Conservation (phyloP, 2,797 vertebrate species). For the Cichlasoma orientale region DNA sequence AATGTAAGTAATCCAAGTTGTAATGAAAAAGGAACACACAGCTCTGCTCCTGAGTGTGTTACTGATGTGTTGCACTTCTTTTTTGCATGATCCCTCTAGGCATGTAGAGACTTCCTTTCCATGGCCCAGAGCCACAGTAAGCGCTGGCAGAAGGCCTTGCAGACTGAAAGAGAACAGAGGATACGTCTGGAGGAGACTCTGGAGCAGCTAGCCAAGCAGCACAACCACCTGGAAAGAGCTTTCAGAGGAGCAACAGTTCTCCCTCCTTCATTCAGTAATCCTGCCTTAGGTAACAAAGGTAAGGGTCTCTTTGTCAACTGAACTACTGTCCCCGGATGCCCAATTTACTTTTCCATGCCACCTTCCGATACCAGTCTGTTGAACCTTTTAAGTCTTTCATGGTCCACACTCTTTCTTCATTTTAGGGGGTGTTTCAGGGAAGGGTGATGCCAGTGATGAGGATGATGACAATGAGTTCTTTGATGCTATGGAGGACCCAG, state of each 20-base stretch:
- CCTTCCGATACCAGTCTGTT: not conserved
- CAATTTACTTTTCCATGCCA: not conserved
- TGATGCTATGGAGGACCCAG: constrained; percentile 87
- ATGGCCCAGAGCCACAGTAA: constrained; percentile 93
- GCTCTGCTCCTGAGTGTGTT: not conserved
- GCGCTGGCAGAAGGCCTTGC: constrained; percentile 95
- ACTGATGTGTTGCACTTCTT: constrained; percentile 7
- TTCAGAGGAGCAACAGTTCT: constrained; percentile 94
- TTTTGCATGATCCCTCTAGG: constrained; percentile 70
- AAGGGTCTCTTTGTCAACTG: not conserved
- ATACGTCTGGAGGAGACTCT: constrained; percentile 94
- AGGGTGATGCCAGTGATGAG: constrained; percentile 93
- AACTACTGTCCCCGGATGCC: not conserved
- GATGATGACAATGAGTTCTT: constrained; percentile 97
- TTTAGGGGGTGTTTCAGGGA: constrained; percentile 72
- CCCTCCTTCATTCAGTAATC: constrained; percentile 79
- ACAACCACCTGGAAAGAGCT: constrained; percentile 94
- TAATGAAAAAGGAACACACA: not conserved
- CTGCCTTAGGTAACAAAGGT: constrained; percentile 84
- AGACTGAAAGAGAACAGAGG: constrained; percentile 91
- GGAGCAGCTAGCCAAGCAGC: constrained; percentile 96
- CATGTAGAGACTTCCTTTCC: constrained; percentile 91
- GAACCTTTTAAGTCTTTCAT: not conserved
- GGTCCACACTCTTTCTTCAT: not conserved
- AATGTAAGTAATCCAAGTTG: constrained; percentile 82